Base-by-base conservation (phyloP, 1,140 invertebrate species). In the Glomeris maerens region DNA sequence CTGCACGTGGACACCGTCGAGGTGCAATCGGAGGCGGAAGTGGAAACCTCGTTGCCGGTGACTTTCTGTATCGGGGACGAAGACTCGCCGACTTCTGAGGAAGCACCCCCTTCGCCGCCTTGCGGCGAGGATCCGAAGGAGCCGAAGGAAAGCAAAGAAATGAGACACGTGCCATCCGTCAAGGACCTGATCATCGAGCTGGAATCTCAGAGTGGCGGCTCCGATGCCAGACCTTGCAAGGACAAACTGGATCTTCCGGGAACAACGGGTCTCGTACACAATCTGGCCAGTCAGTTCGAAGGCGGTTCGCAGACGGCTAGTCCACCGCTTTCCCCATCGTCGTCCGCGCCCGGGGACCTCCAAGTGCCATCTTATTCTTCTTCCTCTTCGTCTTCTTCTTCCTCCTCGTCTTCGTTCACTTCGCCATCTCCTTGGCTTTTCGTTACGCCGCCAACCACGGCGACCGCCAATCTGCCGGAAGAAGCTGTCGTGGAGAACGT, bases 151-250 rank as follows among this genome's bases (percentile, higher is more conserved):
- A n/a, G n/a, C n/a, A n/a, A n/a, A n/a, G n/a, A n/a, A n/a, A n/a
- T n/a, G n/a, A n/a, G n/a, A n/a, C n/a, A 55, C 22, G 54, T 62
- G 7, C 58, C 59, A 10, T 57, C 55, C 27, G 78, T 80, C 13
- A 74, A 74, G 55, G 71, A 77, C 52, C 71, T 76, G 52, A 76
- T 81, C 5, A 77, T 70, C 58, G 78, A 80, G 58, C 68, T 81
- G 27, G 80, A 84, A 60, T 70, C 67, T 7, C 73, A 75, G 52
- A 7, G 57, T 56, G 27, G 64, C 66, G 41, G 71, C 1, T 20
- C 25, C 36, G 50, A 51, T 47, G 22, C 48, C 22, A 50, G 45
- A 48, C 28, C 7, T n/a, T n/a, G n/a, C n/a, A n/a, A n/a, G n/a
- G n/a, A n/a, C n/a, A n/a, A 53, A 52, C 27, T 42, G 44, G 53